Evolutionary conservation across 2,888 invertebrate genomes (phyloP).

Genomic region (Oligia fasciuncula): DNA sequence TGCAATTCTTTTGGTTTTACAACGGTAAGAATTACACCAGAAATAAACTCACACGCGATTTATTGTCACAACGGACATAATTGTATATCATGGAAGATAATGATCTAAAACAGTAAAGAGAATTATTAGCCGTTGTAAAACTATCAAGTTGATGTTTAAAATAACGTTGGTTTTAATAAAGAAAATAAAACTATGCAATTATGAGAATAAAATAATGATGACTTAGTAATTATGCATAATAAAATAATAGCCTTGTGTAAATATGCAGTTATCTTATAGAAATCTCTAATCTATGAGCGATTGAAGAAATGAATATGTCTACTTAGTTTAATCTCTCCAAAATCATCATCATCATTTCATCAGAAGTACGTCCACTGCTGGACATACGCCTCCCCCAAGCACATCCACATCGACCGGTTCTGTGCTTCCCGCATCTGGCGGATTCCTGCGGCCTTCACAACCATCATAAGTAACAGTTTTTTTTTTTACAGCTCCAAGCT

Average conservation of each 20-base stretch:
- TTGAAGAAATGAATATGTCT: background rate
- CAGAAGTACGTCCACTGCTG: background rate
- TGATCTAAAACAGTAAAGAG: slow-evolving; percentile 1
- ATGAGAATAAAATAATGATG: background rate
- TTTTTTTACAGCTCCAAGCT: slow-evolving; percentile 70
- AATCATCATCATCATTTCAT: background rate
- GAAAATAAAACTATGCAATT: background rate
- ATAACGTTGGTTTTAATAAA: background rate
- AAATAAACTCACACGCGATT: slow-evolving; percentile 25
- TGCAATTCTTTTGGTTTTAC: background rate
- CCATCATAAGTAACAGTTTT: background rate
- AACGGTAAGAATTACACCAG: slow-evolving; percentile 13
- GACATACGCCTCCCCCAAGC: background rate
- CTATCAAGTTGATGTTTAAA: background rate
- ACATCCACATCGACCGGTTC: background rate
- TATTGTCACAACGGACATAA: slow-evolving; percentile 8
- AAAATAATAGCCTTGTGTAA: background rate
- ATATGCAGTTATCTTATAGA: background rate
- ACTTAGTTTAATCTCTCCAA: background rate
- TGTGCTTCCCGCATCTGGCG: background rate
- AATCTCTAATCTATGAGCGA: background rate
- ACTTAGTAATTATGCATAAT: background rate
- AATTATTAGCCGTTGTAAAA: background rate
- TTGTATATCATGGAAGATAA: background rate
- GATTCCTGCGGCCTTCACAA: background rate